Conservation (phyloP, 1,140 invertebrate species). For the Drepana arcuata region DNA sequence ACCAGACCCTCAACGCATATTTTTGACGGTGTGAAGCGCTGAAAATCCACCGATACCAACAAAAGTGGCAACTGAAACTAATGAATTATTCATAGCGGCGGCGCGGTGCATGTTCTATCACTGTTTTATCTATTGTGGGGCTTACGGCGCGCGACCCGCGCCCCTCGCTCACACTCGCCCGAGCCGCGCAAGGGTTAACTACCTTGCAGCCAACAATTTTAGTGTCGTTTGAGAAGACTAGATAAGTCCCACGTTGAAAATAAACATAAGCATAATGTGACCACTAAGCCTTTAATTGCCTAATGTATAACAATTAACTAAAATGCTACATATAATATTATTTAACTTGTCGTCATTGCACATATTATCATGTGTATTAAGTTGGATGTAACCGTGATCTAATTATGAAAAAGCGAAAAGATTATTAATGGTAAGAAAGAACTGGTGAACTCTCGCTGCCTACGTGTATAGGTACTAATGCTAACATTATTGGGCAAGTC, state of each 20-base stretch:
- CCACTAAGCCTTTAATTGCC: conserved; percentile 47
- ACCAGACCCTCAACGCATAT: conserved; percentile 53
- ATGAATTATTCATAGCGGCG: conserved; percentile 68
- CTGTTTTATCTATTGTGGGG: conserved; percentile 69
- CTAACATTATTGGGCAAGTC: no score
- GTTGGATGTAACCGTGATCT: no score
- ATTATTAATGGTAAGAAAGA: no score
- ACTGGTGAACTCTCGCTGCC: no score
- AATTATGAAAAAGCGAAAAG: no score
- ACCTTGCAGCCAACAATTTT: conserved; percentile 66
- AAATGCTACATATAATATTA: no score
- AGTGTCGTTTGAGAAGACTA: conserved; percentile 63
- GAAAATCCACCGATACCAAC: conserved; percentile 68
- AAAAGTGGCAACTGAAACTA: conserved; percentile 70
- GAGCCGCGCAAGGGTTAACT: conserved; percentile 62
- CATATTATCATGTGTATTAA: no score
- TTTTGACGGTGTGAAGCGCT: conserved; percentile 65
- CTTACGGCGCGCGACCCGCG: conserved; percentile 36
- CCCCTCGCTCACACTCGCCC: conserved; percentile 23
- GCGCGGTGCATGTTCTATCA: conserved; percentile 71
- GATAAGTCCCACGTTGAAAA: conserved; percentile 58
- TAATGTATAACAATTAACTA: no score
- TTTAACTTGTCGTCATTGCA: no score
- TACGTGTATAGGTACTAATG: no score
- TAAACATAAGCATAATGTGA: conserved; percentile 63